phyloP scores from a whole-genome alignment of 2,888 invertebrate species.

The Sipha maydis region DNA sequence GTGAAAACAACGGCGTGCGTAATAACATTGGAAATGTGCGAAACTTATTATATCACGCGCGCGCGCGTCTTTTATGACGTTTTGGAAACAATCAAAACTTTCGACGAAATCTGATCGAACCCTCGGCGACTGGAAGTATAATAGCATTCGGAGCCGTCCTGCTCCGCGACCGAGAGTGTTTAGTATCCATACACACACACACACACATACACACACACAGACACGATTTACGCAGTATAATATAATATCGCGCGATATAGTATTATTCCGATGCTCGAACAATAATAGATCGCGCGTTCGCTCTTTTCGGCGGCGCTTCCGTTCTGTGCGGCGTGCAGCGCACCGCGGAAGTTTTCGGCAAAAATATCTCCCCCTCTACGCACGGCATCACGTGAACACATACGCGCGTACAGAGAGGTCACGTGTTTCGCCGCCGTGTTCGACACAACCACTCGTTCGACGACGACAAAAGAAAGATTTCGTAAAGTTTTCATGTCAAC shows the following conservation, averaged over 20 bases:
- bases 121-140: constrained; percentile 56
- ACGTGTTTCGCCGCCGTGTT: too few species aligned
- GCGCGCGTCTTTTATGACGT: constrained; percentile 56
- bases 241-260: background rate
- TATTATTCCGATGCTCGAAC: constrained; percentile 23
- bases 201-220: background rate
- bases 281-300: constrained; percentile 48
- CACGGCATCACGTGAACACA: too few species aligned
- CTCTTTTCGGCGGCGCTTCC: constrained; percentile 49
- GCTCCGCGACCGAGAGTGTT: constrained; percentile 29
- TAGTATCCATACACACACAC: background rate
- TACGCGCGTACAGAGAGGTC: too few species aligned
- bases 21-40: constrained; percentile 54
- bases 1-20: constrained; percentile 32
- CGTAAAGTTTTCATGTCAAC: too few species aligned
- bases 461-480: too few species aligned
- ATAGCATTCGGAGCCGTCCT: constrained; percentile 21
- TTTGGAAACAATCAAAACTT: constrained; percentile 61
- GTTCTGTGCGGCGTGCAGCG: background rate
- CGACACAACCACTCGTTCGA: too few species aligned
- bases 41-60: constrained; percentile 35
- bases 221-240: too few species aligned
- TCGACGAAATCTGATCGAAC: constrained; percentile 59
- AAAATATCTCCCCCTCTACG: background rate
- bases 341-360: constrained; percentile 36